Conservation (phyloP, 2,113 vertebrate genomes). For the Hippopotamus amphibius region DNA sequence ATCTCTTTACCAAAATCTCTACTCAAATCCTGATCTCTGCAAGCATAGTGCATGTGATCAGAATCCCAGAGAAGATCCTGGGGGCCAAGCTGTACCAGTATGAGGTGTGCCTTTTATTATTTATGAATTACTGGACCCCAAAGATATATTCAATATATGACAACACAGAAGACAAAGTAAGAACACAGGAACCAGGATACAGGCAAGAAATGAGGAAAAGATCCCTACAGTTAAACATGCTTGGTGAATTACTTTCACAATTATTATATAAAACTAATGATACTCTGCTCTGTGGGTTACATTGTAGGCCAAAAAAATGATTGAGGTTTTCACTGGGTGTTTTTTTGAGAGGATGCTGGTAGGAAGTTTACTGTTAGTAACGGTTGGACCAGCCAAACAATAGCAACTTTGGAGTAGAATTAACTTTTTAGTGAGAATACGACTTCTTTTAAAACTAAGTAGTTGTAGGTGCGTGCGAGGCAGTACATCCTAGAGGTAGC, state of each 20-base stretch:
- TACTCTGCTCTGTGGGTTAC: neutral
- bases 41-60: neutral
- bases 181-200: neutral
- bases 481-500: too few relatives aligned
- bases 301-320: neutral
- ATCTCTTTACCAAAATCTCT: neutral
- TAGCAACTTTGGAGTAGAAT: neutral
- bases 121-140: neutral
- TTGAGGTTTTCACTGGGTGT: neutral
- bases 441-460: neutral
- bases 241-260: neutral
- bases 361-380: neutral
- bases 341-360: neutral
- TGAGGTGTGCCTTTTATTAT: neutral
- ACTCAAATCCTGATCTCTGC: neutral
- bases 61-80: neutral
- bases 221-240: neutral
- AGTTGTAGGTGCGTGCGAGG: neutral
- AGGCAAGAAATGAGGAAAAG: neutral
- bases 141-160: neutral
- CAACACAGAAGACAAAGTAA: neutral
- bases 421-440: neutral
- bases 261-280: neutral
- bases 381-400: neutral
- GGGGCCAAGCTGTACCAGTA: neutral